Percentiles rank a stretch among this genome's conserved stretches.
Evolutionary conservation across 1,140 invertebrate genomes (phyloP).

Genomic region (Drosophila truncata): DNA sequence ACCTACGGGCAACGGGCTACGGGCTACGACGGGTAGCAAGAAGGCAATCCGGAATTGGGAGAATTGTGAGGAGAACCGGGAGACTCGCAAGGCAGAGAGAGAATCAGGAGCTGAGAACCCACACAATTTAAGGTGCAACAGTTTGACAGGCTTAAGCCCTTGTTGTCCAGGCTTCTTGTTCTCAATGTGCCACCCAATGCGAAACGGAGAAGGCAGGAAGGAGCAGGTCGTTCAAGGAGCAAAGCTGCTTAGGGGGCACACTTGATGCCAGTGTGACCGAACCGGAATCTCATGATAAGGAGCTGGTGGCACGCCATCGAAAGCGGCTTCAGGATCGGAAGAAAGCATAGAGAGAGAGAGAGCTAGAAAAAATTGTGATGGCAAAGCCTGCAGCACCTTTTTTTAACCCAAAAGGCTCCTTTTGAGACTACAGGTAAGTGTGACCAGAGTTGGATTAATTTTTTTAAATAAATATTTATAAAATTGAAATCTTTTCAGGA

Average conservation of each 20-base stretch:
- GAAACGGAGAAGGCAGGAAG: neutral
- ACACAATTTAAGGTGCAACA: slow-evolving; percentile 67
- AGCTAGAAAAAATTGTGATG: neutral
- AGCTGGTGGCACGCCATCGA: slow-evolving; percentile 1
- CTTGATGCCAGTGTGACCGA: slow-evolving; percentile 22
- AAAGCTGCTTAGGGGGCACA: slow-evolving; percentile 43
- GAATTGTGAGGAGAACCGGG: slow-evolving; percentile 4
- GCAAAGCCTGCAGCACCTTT: too few species aligned
- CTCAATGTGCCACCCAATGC: neutral
- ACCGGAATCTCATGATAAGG: slow-evolving; percentile 19
- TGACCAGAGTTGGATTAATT: too few species aligned
- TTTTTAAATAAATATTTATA: neutral
- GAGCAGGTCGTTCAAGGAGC: neutral
- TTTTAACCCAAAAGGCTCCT: too few species aligned
- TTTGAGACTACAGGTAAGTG: too few species aligned
- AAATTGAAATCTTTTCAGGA: slow-evolving; percentile 14
- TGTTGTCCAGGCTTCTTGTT: slow-evolving; percentile 6
- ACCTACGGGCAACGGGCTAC: neutral
- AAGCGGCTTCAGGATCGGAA: slow-evolving; percentile 16
- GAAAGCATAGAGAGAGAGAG: neutral
- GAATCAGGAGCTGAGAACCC: neutral
- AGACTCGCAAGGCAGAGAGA: neutral
- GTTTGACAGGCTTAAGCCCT: slow-evolving; percentile 55
- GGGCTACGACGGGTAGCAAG: too few species aligned
- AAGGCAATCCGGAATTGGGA: slow-evolving; percentile 2